Conservation (phyloP, 2,113 vertebrate genomes). For the Dasyurus viverrinus region DNA sequence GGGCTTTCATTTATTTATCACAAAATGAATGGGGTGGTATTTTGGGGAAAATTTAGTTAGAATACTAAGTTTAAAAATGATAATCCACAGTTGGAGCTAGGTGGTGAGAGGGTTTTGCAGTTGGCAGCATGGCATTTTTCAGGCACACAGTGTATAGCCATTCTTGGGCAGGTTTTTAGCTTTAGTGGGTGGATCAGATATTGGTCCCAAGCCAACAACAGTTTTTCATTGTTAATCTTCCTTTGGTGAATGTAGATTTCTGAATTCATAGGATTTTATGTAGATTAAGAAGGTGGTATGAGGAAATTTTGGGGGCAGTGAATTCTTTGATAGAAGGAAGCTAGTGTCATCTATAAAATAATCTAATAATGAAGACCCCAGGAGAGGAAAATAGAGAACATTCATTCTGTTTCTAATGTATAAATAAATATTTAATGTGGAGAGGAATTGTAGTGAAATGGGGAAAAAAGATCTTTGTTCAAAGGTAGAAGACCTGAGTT, state of each 20-base stretch:
- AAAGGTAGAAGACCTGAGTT: background rate
- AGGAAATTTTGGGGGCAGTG: background rate
- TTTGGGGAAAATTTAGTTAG: background rate
- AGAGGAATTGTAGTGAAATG: background rate
- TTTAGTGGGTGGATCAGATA: background rate
- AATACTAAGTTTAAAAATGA: background rate
- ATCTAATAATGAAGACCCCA: background rate
- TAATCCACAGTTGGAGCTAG: background rate
- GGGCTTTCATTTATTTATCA: background rate
- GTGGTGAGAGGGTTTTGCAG: background rate
- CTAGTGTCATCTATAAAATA: background rate
- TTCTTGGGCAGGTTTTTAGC: background rate
- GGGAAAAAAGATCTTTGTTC: background rate
- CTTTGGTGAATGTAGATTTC: background rate
- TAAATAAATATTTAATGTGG: background rate
- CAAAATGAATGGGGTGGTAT: background rate
- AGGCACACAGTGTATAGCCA: background rate
- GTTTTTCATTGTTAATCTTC: background rate
- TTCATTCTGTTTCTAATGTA: background rate
- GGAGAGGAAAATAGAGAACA: background rate
- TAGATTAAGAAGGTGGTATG: background rate
- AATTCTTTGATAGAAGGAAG: background rate
- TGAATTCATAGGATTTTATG: background rate
- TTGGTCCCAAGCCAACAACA: background rate
- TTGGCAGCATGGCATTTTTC: background rate